Percentiles rank a stretch among this genome's conserved stretches.
Conservation (phyloP, 2,888 invertebrate species). For the Steinernema hermaphroditum region DNA sequence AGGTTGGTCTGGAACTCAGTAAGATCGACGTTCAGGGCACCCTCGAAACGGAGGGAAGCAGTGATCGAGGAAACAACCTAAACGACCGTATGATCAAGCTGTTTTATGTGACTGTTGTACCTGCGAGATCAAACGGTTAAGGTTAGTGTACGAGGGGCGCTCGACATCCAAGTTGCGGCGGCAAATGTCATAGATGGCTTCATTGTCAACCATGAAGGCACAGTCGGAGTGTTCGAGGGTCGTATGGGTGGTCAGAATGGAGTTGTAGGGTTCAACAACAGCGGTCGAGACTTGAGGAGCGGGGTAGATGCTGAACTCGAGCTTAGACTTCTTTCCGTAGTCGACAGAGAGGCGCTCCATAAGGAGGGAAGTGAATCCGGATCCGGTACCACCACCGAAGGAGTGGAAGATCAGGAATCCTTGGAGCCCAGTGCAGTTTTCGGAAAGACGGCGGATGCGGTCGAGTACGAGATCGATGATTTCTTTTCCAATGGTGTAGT, state of each 20-base stretch:
- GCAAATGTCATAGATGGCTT: constrained; percentile 77
- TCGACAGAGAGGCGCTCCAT: constrained; percentile 84
- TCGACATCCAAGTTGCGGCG: constrained; percentile 74
- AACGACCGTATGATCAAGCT: neutral
- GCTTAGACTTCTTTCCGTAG: constrained; percentile 69
- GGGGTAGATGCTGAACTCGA: constrained; percentile 86
- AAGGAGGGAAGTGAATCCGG: constrained; percentile 83
- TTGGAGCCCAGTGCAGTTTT: constrained; percentile 50
- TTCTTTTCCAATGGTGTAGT: constrained; percentile 77
- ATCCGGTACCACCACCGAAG: constrained; percentile 73
- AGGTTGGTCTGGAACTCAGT: constrained; percentile 26
- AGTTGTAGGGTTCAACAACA: constrained; percentile 94
- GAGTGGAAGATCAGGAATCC: constrained; percentile 84
- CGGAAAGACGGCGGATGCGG: constrained; percentile 71
- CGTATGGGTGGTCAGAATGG: constrained; percentile 91
- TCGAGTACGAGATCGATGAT: constrained; percentile 75
- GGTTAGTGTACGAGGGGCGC: constrained; percentile 17
- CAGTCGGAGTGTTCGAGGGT: constrained; percentile 90
- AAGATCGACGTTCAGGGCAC: constrained; percentile 25
- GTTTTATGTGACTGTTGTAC: neutral
- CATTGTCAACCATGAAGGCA: constrained; percentile 78
- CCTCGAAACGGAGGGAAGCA: constrained; percentile 28
- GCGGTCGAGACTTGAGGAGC: constrained; percentile 86
- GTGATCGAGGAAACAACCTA: constrained; percentile 20
- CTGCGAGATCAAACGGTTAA: constrained; percentile 24